phyloP scores from a whole-genome alignment of 1,140 invertebrate species.

The Anagrus nilaparvatae region DNA sequence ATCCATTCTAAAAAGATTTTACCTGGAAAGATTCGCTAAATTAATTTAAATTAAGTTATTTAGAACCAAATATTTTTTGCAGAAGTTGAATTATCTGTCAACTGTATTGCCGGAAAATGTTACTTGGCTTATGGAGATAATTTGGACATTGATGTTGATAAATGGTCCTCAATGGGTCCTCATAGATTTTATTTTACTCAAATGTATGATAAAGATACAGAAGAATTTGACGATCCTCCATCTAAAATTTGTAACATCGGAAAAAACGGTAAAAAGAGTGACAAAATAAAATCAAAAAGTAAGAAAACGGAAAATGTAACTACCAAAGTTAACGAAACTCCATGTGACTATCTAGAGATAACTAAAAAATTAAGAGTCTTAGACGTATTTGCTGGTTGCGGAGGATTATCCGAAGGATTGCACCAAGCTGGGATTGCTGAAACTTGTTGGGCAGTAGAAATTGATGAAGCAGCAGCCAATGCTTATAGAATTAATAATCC shows the following conservation, averaged over 20 bases:
- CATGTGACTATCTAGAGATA: slow-evolving; percentile 28
- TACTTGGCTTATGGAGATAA: slow-evolving; percentile 49
- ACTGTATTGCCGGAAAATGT: slow-evolving; percentile 51
- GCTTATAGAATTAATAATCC: slow-evolving; percentile 74
- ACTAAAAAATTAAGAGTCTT: slow-evolving; percentile 51
- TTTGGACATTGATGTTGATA: slow-evolving; percentile 40
- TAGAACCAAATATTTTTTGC: slow-evolving; percentile 24
- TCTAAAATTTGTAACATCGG: slow-evolving; percentile 48
- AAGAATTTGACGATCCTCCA: slow-evolving; percentile 54
- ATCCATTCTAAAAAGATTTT: no score
- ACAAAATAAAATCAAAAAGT: slow-evolving; percentile 59
- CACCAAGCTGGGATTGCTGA: slow-evolving; percentile 60
- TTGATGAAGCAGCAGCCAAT: slow-evolving; percentile 64
- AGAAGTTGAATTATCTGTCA: slow-evolving; percentile 46
- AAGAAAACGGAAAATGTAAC: slow-evolving; percentile 40
- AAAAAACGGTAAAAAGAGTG: slow-evolving; percentile 50
- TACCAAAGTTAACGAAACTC: slow-evolving; percentile 19
- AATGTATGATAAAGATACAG: slow-evolving; percentile 51
- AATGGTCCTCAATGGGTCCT: slow-evolving; percentile 55
- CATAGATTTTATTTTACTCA: slow-evolving; percentile 69
- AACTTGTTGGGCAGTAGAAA: slow-evolving; percentile 74
- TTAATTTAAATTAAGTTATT: no score
- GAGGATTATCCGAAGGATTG: slow-evolving; percentile 62
- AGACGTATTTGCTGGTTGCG: slow-evolving; percentile 86
- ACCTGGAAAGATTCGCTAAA: no score